Base-by-base conservation (phyloP, 2,888 invertebrate genomes). In the Drosophila antonietae region DNA sequence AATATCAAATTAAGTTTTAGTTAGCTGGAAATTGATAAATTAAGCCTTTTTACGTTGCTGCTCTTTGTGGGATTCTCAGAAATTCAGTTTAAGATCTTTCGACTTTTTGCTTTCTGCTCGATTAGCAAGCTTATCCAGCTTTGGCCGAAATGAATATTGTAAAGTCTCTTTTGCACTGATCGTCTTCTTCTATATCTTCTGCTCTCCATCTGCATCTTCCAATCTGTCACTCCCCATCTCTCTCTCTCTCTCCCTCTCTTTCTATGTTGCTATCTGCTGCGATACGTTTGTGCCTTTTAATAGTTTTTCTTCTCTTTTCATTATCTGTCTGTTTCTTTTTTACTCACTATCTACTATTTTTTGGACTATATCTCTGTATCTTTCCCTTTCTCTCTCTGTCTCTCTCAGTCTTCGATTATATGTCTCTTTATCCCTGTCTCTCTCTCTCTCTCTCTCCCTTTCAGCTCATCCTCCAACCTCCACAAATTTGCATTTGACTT, bases 401-500 rank as follows among this genome's bases (percentile, higher is more conserved):
- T 44, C 9, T 2, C 39, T 41, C 4, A 9, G 1, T 15, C 5
- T 28, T 28, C 5, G 28, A 33, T 8, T 33, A 8, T 33, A 33
- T 9, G 9, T 33, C 9, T 33, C 31, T 8, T 3, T 39, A 5
- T 41, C 43, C 3, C 3, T 20, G 20, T 37, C 4, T 37, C 14
- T 37, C 4, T 28, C 15, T n/a, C 7, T 28, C 10, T 1, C 2
- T 2, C 2, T 47, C 8, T 28, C 47, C 8, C 6, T 28, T 4
- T n/a, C 15, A 10, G 10, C 4, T 41, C n/a, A 2, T 28, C 0
- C 28, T n/a, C 6, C 1, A 10, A 0, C 4, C 2, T 0, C 46
- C 15, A 20, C 6, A 23, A 1, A 43, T 9, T 3, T 49, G 3
- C 37, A 37, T 33, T 51, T 23, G 4, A 9, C 18, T 10, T 23